These are phyloP conservation scores for Parnassius glacialis DNA, from an alignment of 2,888 invertebrate species.

Conservation along the genomic window DNA sequence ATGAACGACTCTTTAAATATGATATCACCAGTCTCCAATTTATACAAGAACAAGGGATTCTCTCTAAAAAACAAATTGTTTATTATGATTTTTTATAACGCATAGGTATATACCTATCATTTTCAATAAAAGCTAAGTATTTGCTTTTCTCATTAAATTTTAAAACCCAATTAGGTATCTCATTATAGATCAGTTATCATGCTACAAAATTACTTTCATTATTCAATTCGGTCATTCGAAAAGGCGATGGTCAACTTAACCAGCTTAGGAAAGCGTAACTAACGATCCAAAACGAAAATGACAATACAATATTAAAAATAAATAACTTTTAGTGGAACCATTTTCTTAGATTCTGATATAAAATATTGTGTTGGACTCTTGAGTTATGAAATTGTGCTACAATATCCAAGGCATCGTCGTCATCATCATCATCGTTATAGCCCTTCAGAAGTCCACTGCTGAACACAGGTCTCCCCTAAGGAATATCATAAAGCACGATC, in stretches of 20 bases:
- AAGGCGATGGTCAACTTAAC: conserved; percentile 37
- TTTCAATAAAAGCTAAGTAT: not conserved
- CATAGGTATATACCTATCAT: not conserved
- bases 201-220: conserved; percentile 32
- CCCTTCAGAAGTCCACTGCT: too few relatives aligned
- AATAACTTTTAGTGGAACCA: conserved; percentile 2
- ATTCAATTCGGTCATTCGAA: conserved; percentile 13
- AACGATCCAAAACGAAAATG: conserved; percentile 41
- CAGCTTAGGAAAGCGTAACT: conserved; percentile 62
- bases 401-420: too few relatives aligned
- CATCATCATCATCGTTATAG: too few relatives aligned
- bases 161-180: conserved; percentile 1
- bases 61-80: too few relatives aligned
- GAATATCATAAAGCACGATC: too few relatives aligned
- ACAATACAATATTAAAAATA: conserved; percentile 1
- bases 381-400: not conserved
- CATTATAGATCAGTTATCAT: conserved; percentile 4
- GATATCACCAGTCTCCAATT: too few relatives aligned
- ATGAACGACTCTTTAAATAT: too few relatives aligned
- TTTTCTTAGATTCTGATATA: not conserved
- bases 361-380: not conserved
- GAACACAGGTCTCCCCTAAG: too few relatives aligned
- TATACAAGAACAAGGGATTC: too few relatives aligned
- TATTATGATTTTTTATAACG: too few relatives aligned
- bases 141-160: conserved; percentile 9